phyloP scores from a whole-genome alignment of 2,888 invertebrate genomes.

The Dasypogon diadema region DNA sequence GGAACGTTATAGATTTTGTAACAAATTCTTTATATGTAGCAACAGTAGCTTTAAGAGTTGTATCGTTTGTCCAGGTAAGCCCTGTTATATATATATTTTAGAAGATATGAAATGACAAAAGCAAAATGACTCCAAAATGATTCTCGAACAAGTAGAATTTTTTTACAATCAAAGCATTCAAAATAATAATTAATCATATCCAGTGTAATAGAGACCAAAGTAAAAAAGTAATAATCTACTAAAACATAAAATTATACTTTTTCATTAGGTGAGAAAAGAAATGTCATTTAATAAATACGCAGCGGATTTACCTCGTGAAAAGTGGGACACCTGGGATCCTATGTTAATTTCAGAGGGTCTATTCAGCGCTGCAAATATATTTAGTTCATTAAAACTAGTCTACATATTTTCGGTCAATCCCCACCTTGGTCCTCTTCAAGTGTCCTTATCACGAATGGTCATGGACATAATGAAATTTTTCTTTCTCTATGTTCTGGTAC shows the following conservation, averaged over 20 bases:
- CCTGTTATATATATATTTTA: too few species aligned
- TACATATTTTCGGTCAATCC: conserved; percentile 99
- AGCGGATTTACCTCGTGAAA: conserved; percentile 80
- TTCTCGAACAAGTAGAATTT: background rate
- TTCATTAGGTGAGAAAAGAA: conserved; percentile 78
- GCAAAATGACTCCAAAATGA: background rate
- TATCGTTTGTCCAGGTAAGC: conserved; percentile 86
- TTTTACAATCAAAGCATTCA: too few species aligned
- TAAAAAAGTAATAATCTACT: too few species aligned
- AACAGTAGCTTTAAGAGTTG: conserved; percentile 92
- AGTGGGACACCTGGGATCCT: conserved; percentile 99
- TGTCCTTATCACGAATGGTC: conserved; percentile 93
- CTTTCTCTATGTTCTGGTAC: conserved; percentile 89
- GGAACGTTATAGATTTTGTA: conserved; percentile 99
- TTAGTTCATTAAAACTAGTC: conserved; percentile 94
- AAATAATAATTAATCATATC: background rate
- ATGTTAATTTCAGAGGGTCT: conserved; percentile 96
- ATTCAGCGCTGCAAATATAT: conserved; percentile 98
- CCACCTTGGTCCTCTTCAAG: conserved; percentile 95
- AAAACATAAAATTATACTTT: too few species aligned
- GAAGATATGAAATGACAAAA: too few species aligned
- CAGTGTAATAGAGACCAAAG: background rate
- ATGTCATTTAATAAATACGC: conserved; percentile 73
- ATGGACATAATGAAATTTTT: conserved; percentile 97
- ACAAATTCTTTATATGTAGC: conserved; percentile 98